A percentile compares a stretch with the other conserved stretches of the same genome.
phyloP scores from a whole-genome alignment of 2,888 invertebrate genomes.

The Axea sp. region DNA sequence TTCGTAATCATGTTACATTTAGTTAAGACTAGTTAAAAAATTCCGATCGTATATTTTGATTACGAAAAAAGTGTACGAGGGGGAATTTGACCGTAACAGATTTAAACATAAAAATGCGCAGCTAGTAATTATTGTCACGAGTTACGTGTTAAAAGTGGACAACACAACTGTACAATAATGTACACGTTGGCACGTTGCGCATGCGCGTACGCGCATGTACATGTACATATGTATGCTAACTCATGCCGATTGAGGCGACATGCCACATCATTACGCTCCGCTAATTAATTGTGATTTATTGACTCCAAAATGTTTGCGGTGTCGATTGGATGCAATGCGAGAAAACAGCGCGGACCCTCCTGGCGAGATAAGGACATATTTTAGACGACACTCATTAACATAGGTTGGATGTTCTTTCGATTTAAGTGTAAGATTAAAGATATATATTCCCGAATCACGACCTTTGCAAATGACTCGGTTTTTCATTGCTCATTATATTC shows the following conservation, averaged over 20 bases:
- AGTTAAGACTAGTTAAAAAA: no score
- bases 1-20: no score
- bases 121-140: conserved; percentile 60
- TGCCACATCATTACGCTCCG: conserved; percentile 78
- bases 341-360: conserved; percentile 64
- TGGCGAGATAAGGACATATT: conserved; percentile 64
- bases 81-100: conserved; percentile 25
- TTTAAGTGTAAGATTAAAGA: conserved; percentile 61
- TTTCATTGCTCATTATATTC: conserved; percentile 35
- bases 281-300: conserved; percentile 80
- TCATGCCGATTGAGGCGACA: conserved; percentile 78
- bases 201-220: conserved; percentile 52
- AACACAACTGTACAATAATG: conserved; percentile 56
- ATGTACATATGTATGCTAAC: conserved; percentile 58
- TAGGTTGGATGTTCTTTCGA: conserved; percentile 61
- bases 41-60: conserved; percentile 8
- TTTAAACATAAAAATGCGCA: conserved; percentile 28
- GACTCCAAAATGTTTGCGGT: conserved; percentile 70
- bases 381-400: conserved; percentile 65
- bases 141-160: conserved; percentile 55
- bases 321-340: conserved; percentile 65
- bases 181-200: conserved; percentile 44
- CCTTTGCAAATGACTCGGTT: conserved; percentile 48
- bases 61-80: conserved; percentile 1
- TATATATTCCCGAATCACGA: conserved; percentile 55